Conservation (phyloP, 2,113 vertebrate species). For the Protobothrops flavoviridis region DNA sequence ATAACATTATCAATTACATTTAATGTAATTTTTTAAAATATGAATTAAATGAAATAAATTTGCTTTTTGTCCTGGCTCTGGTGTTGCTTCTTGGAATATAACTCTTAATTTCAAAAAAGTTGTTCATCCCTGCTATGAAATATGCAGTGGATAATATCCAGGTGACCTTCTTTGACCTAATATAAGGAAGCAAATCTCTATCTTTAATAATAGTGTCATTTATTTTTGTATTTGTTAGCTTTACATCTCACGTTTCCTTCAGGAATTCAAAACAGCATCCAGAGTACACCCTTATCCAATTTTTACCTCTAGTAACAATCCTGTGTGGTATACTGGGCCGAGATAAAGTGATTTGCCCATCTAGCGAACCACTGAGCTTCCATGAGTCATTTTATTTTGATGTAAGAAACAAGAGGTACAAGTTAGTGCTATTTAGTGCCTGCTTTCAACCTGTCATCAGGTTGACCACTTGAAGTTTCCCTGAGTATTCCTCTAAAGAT, state of each 20-base stretch:
- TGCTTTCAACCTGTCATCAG: not conserved
- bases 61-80: not conserved
- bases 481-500: too few species aligned
- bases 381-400: not conserved
- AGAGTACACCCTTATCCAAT: not conserved
- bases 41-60: not conserved
- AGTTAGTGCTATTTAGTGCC: not conserved
- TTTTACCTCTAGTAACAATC: not conserved
- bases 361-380: not conserved
- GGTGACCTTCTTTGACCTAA: not conserved
- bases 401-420: not conserved
- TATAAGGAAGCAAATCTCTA: not conserved
- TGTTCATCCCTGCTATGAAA: not conserved
- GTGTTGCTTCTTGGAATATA: not conserved
- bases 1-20: not conserved
- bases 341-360: not conserved
- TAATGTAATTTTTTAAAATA: not conserved
- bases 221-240: not conserved
- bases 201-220: not conserved
- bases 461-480: not conserved
- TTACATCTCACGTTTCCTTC: not conserved
- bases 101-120: not conserved
- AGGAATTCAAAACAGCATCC: not conserved
- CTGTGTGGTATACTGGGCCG: not conserved
- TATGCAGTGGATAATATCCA: not conserved